Base-by-base conservation (phyloP, 2,797 vertebrate species). In the Tadarida brasiliensis region DNA sequence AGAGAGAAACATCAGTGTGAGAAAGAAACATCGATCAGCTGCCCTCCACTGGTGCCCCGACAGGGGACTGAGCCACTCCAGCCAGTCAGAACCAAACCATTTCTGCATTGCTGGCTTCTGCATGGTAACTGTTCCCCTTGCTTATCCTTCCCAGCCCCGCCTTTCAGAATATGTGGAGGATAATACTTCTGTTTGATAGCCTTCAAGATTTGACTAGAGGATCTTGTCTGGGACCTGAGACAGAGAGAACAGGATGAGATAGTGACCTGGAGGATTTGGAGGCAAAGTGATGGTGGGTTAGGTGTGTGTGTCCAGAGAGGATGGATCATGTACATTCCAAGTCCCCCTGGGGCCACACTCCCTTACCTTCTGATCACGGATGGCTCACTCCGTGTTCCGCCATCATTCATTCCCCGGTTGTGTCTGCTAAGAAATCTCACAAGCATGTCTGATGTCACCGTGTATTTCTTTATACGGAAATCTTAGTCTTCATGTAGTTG, bases 251-350 rank as follows among this genome's bases (percentile, higher is more conserved):
- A 12, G 24, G 61, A 56, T 14, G 19, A 35, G 86, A 59, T 19
- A 30, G n/a, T 65, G 71, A 90, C 71, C 28, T 63, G 15, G 26
- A 94, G n/a, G 14, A 68, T 71, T 73, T 88, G 57, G 77, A 92
- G 78, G 85, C 26, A 77, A 63, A 88, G 44, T 57, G 44, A 33
- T 11, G 17, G 4, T 26, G 47, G 71, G 14, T 28, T 71, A 61
- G 30, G 39, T 57, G 49, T 77, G 49, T 51, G 71, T 74, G 47
- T 87, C 80, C 56, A 84, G 88, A 94, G 77, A 93, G 85, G 51
- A 59, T 19, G 12, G 28, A 80, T 14, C 1, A 0, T 39, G 12
- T 68, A 49, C 82, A 24, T 44, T 56, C 65, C 54, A 3, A 76
- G 70, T 19, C 19, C 74, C 12, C 3, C 20, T 4, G 39, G 44